These are phyloP conservation scores for Nebria brevicollis DNA, from an alignment of 2,888 invertebrate species.

Conservation along the genomic window DNA sequence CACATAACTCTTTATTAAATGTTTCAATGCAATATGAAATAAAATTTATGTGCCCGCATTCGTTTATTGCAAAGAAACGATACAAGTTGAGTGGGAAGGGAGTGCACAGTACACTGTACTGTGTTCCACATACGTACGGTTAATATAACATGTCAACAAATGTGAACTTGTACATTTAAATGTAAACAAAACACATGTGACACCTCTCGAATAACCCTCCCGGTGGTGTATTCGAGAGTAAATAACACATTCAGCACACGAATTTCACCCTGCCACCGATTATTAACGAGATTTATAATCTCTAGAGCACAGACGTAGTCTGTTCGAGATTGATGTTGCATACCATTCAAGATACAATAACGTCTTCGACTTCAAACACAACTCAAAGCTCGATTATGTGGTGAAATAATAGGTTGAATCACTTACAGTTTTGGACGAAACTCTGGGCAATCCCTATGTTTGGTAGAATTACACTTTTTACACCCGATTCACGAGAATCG, in stretches of 20 bases:
- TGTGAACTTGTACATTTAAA: constrained; percentile 43
- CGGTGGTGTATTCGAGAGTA: not conserved
- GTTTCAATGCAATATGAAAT: not conserved
- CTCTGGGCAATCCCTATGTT: constrained; percentile 55
- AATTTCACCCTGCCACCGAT: constrained; percentile 9
- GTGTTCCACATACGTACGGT: constrained; percentile 40
- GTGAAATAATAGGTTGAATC: constrained; percentile 31
- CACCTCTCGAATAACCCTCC: constrained; percentile 22
- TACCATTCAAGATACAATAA: constrained; percentile 23
- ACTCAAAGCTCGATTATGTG: constrained; percentile 11
- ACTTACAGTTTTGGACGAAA: constrained; percentile 59
- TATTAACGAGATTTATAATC: constrained; percentile 25
- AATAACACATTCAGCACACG: constrained; percentile 17
- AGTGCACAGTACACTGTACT: constrained; percentile 17
- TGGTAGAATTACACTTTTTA: constrained; percentile 55
- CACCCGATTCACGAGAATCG: constrained; percentile 55
- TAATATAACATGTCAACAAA: constrained; percentile 45
- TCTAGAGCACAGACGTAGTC: constrained; percentile 35
- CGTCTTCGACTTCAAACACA: constrained; percentile 5
- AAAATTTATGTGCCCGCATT: not conserved
- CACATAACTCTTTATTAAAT: not conserved
- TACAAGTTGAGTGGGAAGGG: constrained; percentile 15
- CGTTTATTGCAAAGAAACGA: not conserved
- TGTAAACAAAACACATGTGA: constrained; percentile 46
- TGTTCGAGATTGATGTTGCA: constrained; percentile 42